Evolutionary conservation across 64 coral and sea anemone species (phyloP), one percentile per base, ranked within the genome.

Genomic region (Catalaphyllia jardinei): DNA sequence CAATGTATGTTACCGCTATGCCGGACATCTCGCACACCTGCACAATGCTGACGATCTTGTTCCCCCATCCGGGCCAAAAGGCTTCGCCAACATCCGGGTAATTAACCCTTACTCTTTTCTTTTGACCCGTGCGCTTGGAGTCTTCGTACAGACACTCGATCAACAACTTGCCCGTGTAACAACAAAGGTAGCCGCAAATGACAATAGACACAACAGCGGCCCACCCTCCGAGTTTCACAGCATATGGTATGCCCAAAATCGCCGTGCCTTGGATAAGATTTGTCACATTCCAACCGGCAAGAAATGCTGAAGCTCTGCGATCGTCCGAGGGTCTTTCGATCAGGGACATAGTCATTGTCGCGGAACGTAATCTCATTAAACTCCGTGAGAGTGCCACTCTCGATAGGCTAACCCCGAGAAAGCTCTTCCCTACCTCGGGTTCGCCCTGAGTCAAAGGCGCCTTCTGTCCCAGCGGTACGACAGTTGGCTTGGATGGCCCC

Each of bases 21-120:
- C 94, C 94, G 71, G 93, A 96, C 94, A 96, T 96, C 65, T 96
- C 94, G 28, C 91, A 90, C 13, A 96, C 94, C 78, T 96, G 94
- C 16, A 96, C 86, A 30, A 93, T 57, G 29, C 94, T 96, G 33
- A 96, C 80, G 73, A 96, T 81, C 61, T 60, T 93, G 82, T 96
- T 96, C 10, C 94, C 94, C 87, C 87, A 96, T 17, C 88, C 49
- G 18, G 94, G 94, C 94, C 94, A 96, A 19, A 90, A 87, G 17
- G 94, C 94, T 74, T 93, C 94, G 29, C 91, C 94, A 24, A 96
- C 75, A 19, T 96, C 94, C 1, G 94, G 94, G 87, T 93, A 96
- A 67, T 96, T 96, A 0, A 91, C 74, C 46, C 72, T 71, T 13
- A 96, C 91, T 29, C 94, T 74, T 62, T 93, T 96, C 46, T 61